Percentiles rank a stretch among this genome's conserved stretches.
These are phyloP conservation scores for Sandelia bainsii DNA, from an alignment of 2,797 vertebrate genomes.

Conservation along the genomic window DNA sequence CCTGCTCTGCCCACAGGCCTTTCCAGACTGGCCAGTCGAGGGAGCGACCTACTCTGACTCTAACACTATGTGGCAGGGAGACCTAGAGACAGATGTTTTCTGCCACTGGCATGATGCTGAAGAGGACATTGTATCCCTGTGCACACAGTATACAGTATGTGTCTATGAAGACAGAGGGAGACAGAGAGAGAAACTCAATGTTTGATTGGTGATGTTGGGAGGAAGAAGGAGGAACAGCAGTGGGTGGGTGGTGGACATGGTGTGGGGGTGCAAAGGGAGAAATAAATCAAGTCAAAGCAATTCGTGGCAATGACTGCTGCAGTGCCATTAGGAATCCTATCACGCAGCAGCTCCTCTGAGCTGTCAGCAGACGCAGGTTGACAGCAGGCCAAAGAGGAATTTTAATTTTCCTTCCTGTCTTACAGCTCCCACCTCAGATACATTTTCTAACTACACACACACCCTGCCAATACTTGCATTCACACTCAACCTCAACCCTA, in stretches of 20 bases:
- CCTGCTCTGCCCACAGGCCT: slow-evolving; percentile 70
- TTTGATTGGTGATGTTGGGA: slow-evolving; percentile 57
- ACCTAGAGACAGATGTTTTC: slow-evolving; percentile 90
- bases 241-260: slow-evolving; percentile 32
- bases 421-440: slow-evolving; percentile 60
- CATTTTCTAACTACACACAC: slow-evolving; percentile 43
- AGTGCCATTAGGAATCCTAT: slow-evolving; percentile 85
- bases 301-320: slow-evolving; percentile 80
- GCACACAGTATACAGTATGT: slow-evolving; percentile 26
- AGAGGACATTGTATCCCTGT: slow-evolving; percentile 59
- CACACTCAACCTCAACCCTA: slow-evolving; percentile 35
- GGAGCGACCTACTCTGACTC: slow-evolving; percentile 79
- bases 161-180: slow-evolving; percentile 38
- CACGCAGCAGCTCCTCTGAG: slow-evolving; percentile 78
- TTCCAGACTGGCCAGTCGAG: slow-evolving; percentile 66
- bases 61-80: slow-evolving; percentile 85
- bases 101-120: slow-evolving; percentile 86
- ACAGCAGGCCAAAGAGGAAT: slow-evolving; percentile 83
- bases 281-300: slow-evolving; percentile 87
- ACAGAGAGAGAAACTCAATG: slow-evolving; percentile 57
- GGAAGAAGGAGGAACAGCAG: slow-evolving; percentile 43
- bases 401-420: slow-evolving; percentile 73
- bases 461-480: slow-evolving; percentile 33
- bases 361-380: slow-evolving; percentile 78
- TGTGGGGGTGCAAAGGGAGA: slow-evolving; percentile 71